A percentile compares a stretch with the other conserved stretches of the same genome.
These are phyloP conservation scores for Eutolmus rufibarbis DNA, from an alignment of 2,888 invertebrate genomes.

Conservation along the genomic window DNA sequence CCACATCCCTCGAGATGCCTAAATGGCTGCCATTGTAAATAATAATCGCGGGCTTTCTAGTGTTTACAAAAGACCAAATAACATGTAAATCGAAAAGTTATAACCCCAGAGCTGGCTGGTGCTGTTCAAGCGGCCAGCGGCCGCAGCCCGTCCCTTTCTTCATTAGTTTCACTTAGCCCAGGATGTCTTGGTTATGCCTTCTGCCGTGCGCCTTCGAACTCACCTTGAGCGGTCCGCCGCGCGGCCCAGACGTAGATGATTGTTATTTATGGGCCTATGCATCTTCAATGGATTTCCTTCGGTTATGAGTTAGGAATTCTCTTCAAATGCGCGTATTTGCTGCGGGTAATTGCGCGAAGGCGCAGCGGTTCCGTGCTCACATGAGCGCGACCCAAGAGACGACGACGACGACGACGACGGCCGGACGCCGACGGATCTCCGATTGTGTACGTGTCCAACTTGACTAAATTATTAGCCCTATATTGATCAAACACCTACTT, in stretches of 20 bases:
- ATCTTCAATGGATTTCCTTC: constrained; percentile 41
- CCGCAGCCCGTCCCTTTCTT: constrained; percentile 26
- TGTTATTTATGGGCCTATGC: constrained; percentile 42
- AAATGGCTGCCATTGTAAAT: constrained; percentile 43
- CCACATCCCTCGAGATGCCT: constrained; percentile 41
- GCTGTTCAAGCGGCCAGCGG: not conserved
- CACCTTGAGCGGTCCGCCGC: constrained; percentile 9
- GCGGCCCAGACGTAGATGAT: constrained; percentile 39
- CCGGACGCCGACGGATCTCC: not conserved
- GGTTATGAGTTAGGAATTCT: constrained; percentile 24
- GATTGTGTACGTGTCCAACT: not conserved
- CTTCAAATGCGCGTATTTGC: constrained; percentile 18
- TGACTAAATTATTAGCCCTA: constrained; percentile 14
- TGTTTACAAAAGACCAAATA: constrained; percentile 45
- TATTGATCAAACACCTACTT: constrained; percentile 36
- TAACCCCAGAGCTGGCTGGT: constrained; percentile 28
- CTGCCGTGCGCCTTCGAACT: not conserved
- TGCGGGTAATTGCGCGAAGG: constrained; percentile 31
- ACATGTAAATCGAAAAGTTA: constrained; percentile 45
- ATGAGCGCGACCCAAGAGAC: not conserved
- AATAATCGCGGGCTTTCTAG: constrained; percentile 44
- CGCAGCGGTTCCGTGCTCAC: not conserved
- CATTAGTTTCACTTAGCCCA: constrained; percentile 44
- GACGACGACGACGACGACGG: not conserved
- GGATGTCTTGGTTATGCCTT: not conserved